Evolutionary conservation across 2,888 invertebrate species (phyloP).

Genomic region (Hoplodrina blanda): DNA sequence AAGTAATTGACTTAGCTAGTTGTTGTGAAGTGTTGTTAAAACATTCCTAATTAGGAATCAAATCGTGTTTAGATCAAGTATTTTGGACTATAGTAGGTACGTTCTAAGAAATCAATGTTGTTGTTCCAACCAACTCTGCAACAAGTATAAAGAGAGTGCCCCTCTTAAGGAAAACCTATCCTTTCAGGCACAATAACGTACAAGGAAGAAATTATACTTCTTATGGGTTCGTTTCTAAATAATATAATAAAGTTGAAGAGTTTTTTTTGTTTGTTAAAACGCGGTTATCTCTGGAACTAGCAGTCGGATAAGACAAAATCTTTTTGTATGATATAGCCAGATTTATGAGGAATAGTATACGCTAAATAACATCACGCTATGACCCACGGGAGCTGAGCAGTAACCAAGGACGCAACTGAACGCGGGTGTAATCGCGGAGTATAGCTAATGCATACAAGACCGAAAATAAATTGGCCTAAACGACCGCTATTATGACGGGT

Average conservation of each 20-base stretch:
- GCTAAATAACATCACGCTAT: too few species aligned
- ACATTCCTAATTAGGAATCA: neutral
- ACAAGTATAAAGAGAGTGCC: neutral
- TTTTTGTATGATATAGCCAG: too few species aligned
- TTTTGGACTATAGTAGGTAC: neutral
- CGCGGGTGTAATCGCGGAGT: too few species aligned
- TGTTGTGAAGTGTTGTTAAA: neutral
- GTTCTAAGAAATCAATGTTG: neutral
- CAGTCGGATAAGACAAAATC: too few species aligned
- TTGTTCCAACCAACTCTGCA: constrained; percentile 1
- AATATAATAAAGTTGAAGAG: too few species aligned
- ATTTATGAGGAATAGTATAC: too few species aligned
- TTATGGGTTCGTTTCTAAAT: neutral
- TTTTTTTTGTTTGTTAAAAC: too few species aligned
- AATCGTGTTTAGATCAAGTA: neutral
- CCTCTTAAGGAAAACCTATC: neutral
- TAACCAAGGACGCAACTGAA: too few species aligned
- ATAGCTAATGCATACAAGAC: too few species aligned
- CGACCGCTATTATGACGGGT: too few species aligned
- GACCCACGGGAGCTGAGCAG: too few species aligned
- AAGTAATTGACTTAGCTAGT: neutral
- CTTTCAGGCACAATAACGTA: neutral
- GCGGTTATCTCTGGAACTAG: too few species aligned
- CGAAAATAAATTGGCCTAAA: neutral
- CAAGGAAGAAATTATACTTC: neutral